A percentile compares a stretch with the other conserved stretches of the same genome.
These are phyloP conservation scores for Perodicticus potto DNA, from an alignment of 2,797 vertebrate genomes.

Conservation along the genomic window DNA sequence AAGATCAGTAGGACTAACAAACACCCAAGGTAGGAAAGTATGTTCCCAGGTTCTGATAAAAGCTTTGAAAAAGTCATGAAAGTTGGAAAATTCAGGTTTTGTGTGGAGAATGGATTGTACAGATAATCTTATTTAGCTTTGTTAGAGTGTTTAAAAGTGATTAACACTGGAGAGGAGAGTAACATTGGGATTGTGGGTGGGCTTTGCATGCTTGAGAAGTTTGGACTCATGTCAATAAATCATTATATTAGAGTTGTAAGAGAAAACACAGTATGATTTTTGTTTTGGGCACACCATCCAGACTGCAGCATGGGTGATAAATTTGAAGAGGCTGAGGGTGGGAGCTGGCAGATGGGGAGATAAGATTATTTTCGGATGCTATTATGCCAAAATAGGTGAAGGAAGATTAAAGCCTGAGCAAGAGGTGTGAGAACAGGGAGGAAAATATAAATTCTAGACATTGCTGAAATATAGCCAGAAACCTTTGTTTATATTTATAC, in stretches of 20 bases:
- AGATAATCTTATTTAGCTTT: not conserved
- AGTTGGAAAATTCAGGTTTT: conserved; percentile 6
- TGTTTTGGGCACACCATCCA: not conserved
- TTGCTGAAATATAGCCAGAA: not conserved
- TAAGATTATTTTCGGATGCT: not conserved
- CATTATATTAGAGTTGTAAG: not conserved
- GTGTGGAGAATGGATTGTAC: not conserved
- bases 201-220: conserved; percentile 1
- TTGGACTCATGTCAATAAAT: conserved; percentile 7
- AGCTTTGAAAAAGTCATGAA: not conserved
- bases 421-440: not conserved
- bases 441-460: not conserved
- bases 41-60: not conserved
- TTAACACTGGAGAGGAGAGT: not conserved
- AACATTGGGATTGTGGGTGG: not conserved
- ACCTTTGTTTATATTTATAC: not conserved
- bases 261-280: not conserved
- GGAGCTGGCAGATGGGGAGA: not conserved
- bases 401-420: not conserved
- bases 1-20: not conserved
- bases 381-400: not conserved
- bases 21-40: not conserved
- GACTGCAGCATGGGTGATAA: not conserved
- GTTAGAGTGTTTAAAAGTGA: not conserved
- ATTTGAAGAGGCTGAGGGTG: not conserved